Base-by-base conservation (phyloP, 2,113 vertebrate genomes). In the Sinocyclocheilus maitianheensis region DNA sequence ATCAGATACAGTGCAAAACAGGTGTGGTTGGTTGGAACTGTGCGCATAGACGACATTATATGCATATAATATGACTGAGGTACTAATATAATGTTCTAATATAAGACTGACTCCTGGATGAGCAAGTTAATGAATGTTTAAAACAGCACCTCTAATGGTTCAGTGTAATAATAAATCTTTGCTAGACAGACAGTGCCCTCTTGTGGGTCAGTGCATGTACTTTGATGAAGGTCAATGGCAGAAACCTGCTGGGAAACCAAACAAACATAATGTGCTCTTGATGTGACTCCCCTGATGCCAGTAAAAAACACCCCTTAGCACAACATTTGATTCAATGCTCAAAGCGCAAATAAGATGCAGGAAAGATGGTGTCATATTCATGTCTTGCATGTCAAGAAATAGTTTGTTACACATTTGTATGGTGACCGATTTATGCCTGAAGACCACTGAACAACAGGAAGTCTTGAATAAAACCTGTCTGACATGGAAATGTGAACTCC, bases 71-170 rank as follows among this genome's bases (percentile, higher is more conserved):
- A 26, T 26, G 26, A 26, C 13, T 14, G 14, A 18, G 48, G 40
- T 48, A 22, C 30, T 34, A 34, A 34, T 34, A 34, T 34, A 34
- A 34, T 34, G 30, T 13, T 12, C 46, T 26, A n/a, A 43, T 20
- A 43, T 10, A 43, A 18, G 34, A 65, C 77, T 65, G 22, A 18
- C 22, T 40, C 13, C 37, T 62, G 53, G n/a, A n/a, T 3, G 2
- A 37, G 0, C 26, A 30, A 18, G 6, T 22, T 4, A 48, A 26
- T 81, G 48, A 18, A 71, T 63, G 24, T 46, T 43, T 80, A 63
- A 77, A 82, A 87, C 60, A 48, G 51, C 62, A 18, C 84, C 84
- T 84, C 86, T 84, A 51, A 81, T 86, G 86, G 84, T 81, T n/a
- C 51, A 20, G 14, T 30, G 34, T 20, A 37, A 48, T 22, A n/a